These are phyloP conservation scores for Papilio helenus DNA, from an alignment of 1,140 invertebrate species.

Conservation along the genomic window DNA sequence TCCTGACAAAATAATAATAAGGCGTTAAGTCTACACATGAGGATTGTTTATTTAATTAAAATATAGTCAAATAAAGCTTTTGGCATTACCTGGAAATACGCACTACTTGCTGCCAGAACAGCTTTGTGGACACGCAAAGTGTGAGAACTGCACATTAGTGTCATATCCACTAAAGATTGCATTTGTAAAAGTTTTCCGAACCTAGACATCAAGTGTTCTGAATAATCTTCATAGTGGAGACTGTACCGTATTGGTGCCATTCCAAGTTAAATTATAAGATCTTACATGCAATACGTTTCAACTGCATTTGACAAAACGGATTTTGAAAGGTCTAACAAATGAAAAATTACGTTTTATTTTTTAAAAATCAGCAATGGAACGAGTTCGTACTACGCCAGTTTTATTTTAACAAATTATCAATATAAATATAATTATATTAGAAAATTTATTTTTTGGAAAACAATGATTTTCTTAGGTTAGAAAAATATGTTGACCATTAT, in stretches of 20 bases:
- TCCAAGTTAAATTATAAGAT: slow-evolving; percentile 42
- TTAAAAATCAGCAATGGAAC: slow-evolving; percentile 27
- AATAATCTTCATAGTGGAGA: slow-evolving; percentile 84
- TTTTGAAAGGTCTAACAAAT: slow-evolving; percentile 42
- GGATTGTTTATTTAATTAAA: neutral
- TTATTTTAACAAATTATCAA: slow-evolving; percentile 23
- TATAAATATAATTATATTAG: neutral
- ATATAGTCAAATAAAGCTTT: slow-evolving; percentile 8
- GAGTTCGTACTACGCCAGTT: neutral
- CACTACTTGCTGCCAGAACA: slow-evolving; percentile 85
- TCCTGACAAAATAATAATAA: slow-evolving; percentile 58
- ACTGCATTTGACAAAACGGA: slow-evolving; percentile 26
- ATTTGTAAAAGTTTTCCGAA: slow-evolving; percentile 84
- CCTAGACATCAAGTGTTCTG: slow-evolving; percentile 82
- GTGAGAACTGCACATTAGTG: slow-evolving; percentile 85
- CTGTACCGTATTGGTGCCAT: slow-evolving; percentile 80
- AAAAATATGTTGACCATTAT: neutral
- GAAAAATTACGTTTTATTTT: slow-evolving; percentile 39
- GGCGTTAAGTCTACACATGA: neutral
- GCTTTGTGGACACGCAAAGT: slow-evolving; percentile 85
- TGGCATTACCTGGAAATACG: slow-evolving; percentile 84
- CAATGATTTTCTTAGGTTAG: neutral
- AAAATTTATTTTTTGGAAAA: neutral
- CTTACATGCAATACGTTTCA: slow-evolving; percentile 31
- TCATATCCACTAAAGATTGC: slow-evolving; percentile 85